A percentile compares a stretch with the other conserved stretches of the same genome.
Conservation (phyloP, 1,140 invertebrate genomes). For the Penaeus japonicus region DNA sequence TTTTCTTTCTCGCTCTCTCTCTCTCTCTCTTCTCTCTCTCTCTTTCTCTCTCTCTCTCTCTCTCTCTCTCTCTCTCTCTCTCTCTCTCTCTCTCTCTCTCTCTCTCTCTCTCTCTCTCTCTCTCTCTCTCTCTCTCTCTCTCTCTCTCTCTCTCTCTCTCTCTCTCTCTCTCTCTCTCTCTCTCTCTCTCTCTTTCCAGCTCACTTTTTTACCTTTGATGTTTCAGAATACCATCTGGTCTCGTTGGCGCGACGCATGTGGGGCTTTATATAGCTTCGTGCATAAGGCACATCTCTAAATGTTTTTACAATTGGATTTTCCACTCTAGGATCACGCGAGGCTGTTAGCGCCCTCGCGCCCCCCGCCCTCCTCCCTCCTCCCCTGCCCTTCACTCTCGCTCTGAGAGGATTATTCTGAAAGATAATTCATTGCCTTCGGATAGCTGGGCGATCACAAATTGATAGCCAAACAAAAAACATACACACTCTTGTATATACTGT, state of each 20-base stretch:
- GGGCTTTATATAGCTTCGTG: too few relatives aligned
- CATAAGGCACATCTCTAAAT: background rate
- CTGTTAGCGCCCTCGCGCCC: background rate
- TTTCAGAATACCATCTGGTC: background rate
- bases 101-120: too few relatives aligned
- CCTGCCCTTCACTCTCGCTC: background rate
- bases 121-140: too few relatives aligned
- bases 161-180: background rate
- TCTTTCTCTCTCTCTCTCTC: too few relatives aligned
- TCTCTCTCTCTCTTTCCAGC: constrained; percentile 1
- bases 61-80: too few relatives aligned
- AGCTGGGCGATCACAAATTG: too few relatives aligned
- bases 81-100: too few relatives aligned
- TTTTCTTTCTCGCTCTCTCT: background rate
- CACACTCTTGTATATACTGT: too few relatives aligned
- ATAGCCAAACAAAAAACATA: too few relatives aligned
- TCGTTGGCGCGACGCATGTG: background rate
- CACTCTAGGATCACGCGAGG: background rate
- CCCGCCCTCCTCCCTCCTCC: background rate
- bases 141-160: too few relatives aligned
- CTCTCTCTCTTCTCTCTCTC: too few relatives aligned
- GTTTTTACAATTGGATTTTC: background rate
- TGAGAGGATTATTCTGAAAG: background rate
- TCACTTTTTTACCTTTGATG: background rate
- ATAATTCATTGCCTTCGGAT: too few relatives aligned